Conservation (phyloP, 2,113 vertebrate genomes). For the Brachyhypopomus gauderio region DNA sequence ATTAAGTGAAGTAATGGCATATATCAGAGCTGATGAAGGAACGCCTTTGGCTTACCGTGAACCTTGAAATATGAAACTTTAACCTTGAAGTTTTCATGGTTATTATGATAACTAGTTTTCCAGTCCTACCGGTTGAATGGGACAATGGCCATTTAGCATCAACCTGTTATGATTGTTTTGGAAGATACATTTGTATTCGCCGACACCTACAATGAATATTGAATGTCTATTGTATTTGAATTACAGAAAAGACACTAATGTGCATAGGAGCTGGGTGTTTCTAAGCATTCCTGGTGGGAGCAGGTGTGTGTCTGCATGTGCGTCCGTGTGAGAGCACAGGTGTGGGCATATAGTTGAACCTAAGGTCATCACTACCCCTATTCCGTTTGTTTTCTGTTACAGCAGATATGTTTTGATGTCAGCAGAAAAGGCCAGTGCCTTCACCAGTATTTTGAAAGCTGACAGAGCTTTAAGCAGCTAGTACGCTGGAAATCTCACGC, state of each 20-base stretch:
- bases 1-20: neutral
- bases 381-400: slow-evolving; percentile 40
- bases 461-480: no score
- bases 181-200: no score
- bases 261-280: neutral
- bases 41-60: neutral
- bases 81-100: no score
- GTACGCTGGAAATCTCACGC: neutral
- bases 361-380: slow-evolving; percentile 35
- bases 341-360: slow-evolving; percentile 6
- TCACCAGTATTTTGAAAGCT: neutral
- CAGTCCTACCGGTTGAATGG: slow-evolving; percentile 1
- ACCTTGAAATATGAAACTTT: neutral
- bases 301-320: slow-evolving; percentile 17
- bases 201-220: neutral
- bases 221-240: neutral
- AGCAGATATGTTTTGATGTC: slow-evolving; percentile 40
- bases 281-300: slow-evolving; percentile 4
- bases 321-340: neutral
- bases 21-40: no score
- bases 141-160: neutral
- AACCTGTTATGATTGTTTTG: neutral
- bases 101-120: neutral
- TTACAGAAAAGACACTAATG: neutral
- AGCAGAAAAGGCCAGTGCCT: neutral